Evolutionary conservation across 2,888 invertebrate species (phyloP), one percentile per base, ranked within the genome.

Genomic region (Onchidella celtica): DNA sequence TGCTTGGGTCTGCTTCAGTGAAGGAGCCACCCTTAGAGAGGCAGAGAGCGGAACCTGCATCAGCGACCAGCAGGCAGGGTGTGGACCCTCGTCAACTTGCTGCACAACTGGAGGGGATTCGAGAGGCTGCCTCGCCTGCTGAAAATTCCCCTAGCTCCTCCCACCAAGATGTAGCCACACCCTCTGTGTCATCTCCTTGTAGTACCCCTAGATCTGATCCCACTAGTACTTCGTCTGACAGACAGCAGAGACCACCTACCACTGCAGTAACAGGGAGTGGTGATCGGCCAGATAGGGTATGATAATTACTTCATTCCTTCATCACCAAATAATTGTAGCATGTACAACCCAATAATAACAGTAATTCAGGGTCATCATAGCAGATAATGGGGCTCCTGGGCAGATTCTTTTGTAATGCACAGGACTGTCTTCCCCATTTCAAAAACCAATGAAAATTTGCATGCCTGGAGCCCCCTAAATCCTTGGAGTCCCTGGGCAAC

Each of bases 31-130:
- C 72, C 72, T 66, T 66, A 73, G 65, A 66, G 72, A 73, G 34
- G 34, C 70, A 32, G 66, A 73, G 65, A 63, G 36, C 81, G 36
- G 79, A 73, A 17, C 40, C 66, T 3, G 63, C 79, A 4, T 14
- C 57, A 40, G 59, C 55, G 40, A 34, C 83, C 65, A 76, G 82
- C n/a, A 84, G 86, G 34, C 87, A 88, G 63, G 92, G 91, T 47
- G 87, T 92, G n/a, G 92, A 92, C 83, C 91, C 92, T 3, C 86
- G 89, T 38, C 87, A 89, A 79, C 84, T 92, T 73, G 92, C 92
- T 32, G 92, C 91, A 29, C 89, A 90, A 82, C 84, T 92, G 80
- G 90, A 90, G 83, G 91, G 89, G 61, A 92, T 92, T 36, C 87
- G 88, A 79, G 91, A 90, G 82, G 88, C 86, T 47, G 86, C 87